Evolutionary conservation across 2,113 vertebrate genomes (phyloP).

Genomic region (Dasyornis broadbenti): DNA sequence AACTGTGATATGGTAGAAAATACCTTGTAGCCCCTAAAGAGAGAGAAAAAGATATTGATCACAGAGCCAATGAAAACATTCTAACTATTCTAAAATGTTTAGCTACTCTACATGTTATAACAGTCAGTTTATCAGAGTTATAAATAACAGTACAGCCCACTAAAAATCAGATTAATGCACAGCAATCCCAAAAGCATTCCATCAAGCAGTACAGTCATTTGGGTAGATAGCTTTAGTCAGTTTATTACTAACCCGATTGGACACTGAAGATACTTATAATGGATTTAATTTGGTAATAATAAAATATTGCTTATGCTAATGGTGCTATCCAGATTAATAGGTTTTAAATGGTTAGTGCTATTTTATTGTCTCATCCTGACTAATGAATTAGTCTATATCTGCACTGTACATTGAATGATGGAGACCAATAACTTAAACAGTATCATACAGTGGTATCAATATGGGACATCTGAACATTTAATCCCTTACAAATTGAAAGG

Average conservation of each 20-base stretch:
- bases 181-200: not conserved
- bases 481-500: not conserved
- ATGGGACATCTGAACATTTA: not conserved
- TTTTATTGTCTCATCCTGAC: not conserved
- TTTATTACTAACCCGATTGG: not conserved
- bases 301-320: not conserved
- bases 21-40: not conserved
- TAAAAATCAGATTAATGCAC: not conserved
- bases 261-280: not conserved
- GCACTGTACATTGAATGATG: not conserved
- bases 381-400: not conserved
- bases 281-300: constrained; percentile 10
- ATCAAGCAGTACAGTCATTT: not conserved
- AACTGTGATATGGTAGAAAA: not conserved
- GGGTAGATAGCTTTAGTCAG: not conserved
- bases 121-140: not conserved
- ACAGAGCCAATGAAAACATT: not conserved
- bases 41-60: not conserved
- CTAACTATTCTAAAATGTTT: not conserved
- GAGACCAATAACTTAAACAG: not conserved
- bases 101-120: not conserved
- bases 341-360: not conserved
- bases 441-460: not conserved
- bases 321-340: constrained; percentile 23
- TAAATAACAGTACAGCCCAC: not conserved